Base-by-base conservation (phyloP, 2,113 vertebrate genomes). In the Monopterus albus region DNA sequence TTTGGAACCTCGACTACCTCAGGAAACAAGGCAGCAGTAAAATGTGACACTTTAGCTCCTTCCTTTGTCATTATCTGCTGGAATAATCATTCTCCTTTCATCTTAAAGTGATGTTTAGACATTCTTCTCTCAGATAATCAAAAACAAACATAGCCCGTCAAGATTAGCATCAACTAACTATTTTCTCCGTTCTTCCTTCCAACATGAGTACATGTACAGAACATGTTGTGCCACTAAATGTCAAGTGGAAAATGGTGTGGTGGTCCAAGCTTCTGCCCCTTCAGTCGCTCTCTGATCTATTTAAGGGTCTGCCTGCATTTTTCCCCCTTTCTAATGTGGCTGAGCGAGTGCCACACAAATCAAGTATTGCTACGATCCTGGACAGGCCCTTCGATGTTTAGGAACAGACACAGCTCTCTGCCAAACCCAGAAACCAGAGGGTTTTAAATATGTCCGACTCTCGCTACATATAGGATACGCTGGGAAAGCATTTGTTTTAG, bases 301-400 rank as follows among this genome's bases (percentile, higher is more conserved):
- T 91, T 85, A 51, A 66, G 66, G 61, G 46, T 55, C 53, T 70
- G 71, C 62, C 60, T 53, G 50, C 18, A 33, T 68, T 49, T 55
- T 70, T 60, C 58, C 62, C 18, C 49, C 35, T 70, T 60, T 84
- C 52, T 82, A 47, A 79, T 86, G 87, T 86, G 89, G 89, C 69
- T 3, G 18, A 77, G 84, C 81, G 84, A 84, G 86, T 81, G 87
- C 79, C 86, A 68, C 81, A 60, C 79, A 82, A 79, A 83, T 68
- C 6, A 11, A 73, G 21, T 58, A 78, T 84, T 86, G 86, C 71
- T 86, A 23, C 72, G 59, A 43, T 66, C 63, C 61, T 21, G 75
- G 64, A 77, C 55, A 5, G 63, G 63, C 70, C 59, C 80, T 39
- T 43, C 10, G 12, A 67, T 61, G 47, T 83, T 80, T 73, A 63